Base-by-base conservation (phyloP, 2,113 vertebrate species). In the Strix uralensis region DNA sequence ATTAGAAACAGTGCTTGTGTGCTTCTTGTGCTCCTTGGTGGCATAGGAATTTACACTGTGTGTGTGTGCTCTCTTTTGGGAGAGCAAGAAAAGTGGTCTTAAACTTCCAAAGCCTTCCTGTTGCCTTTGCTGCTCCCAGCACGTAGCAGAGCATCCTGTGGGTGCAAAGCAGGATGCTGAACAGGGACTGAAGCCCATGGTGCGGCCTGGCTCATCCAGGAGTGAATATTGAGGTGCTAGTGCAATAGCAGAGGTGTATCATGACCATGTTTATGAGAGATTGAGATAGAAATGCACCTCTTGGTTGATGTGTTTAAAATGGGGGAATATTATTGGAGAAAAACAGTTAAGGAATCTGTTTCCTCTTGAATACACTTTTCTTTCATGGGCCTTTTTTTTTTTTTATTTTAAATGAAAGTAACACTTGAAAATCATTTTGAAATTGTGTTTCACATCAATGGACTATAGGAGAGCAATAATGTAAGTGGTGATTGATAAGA, bases 221-320 rank as follows among this genome's bases (percentile, higher is more conserved):
- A 46, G 27, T 5, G 46, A 54, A 27, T 26, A 15, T 13, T 0
- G 0, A 38, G 46, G 30, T 11, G 16, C 8, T 22, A 4, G 4
- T 15, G 62, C 23, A 14, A 0, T 2, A 40, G 38, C 46, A 55
- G 51, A 52, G 30, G 1, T 29, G 55, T 30, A 3, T 18, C 6
- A 1, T 34, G 17, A 10, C 17, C 17, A 7, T 1, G 1, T 5
- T 3, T 5, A 0, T 1, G 1, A 46, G 23, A 15, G 15, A 22
- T 1, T 1, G 6, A 40, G 4, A 5, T 0, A 36, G 67, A 74
- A 81, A 32, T 6, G 19, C 13, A 78, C 1, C 10, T 46, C 29
- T 27, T 25, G 20, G 6, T 5, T 65, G 40, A 1, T 1, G 6
- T 49, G 47, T n/a, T 94, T 55, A 4, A 58, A 82, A 9, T 32